Conservation (phyloP, 2,797 vertebrate genomes). For the Pseudochirops corinnae region DNA sequence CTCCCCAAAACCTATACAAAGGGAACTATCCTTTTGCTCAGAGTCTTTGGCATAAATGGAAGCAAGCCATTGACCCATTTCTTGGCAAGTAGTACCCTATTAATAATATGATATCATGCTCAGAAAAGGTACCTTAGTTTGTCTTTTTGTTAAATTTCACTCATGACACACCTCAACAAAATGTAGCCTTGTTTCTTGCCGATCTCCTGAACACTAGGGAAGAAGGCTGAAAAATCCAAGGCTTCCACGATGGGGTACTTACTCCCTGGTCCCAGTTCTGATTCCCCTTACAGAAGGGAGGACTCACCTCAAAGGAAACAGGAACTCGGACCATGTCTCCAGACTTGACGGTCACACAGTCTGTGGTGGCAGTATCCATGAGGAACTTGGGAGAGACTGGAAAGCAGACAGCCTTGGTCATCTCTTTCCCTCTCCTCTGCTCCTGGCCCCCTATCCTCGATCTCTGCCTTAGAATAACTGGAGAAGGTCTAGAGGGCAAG, state of each 20-base stretch:
- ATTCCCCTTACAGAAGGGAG: not conserved
- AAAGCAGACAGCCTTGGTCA: constrained; percentile 33
- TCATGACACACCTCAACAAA: not conserved
- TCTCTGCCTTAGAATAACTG: not conserved
- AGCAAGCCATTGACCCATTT: not conserved
- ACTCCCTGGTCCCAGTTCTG: not conserved
- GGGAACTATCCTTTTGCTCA: not conserved
- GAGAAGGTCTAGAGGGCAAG: not conserved
- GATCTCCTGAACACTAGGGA: not conserved
- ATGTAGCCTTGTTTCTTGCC: not conserved
- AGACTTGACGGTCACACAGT: constrained; percentile 86
- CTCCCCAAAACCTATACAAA: not conserved
- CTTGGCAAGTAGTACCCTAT: not conserved
- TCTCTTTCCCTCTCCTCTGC: not conserved
- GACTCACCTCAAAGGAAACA: constrained; percentile 90
- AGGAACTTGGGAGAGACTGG: constrained; percentile 90
- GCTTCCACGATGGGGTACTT: not conserved
- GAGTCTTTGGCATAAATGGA: not conserved
- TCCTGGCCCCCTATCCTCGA: not conserved
- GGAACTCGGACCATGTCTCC: constrained; percentile 89
- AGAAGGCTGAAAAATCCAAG: not conserved
- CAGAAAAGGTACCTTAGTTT: not conserved
- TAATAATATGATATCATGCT: not conserved
- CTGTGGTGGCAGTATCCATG: constrained; percentile 87
- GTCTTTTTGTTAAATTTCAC: not conserved